These are phyloP conservation scores for Matsumyia berberina DNA, from an alignment of 2,888 invertebrate genomes.

Conservation along the genomic window DNA sequence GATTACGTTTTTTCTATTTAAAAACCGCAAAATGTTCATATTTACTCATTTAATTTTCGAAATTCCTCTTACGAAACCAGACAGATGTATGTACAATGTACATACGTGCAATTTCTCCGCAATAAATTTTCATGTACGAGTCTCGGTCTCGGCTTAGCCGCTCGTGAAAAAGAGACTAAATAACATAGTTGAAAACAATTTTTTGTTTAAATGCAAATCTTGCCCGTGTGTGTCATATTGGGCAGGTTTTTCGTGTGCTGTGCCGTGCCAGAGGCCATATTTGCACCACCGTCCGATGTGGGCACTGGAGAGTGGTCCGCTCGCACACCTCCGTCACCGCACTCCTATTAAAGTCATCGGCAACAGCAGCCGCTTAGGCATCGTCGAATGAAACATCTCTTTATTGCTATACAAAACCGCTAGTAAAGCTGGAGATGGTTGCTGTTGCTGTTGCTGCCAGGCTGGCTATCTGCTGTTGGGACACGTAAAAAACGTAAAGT, in stretches of 20 bases:
- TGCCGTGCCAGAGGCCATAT: slow-evolving; percentile 36
- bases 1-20: slow-evolving; percentile 12
- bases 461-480: slow-evolving; percentile 53
- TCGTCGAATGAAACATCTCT: slow-evolving; percentile 60
- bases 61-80: slow-evolving; percentile 55
- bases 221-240: slow-evolving; percentile 55
- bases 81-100: no score
- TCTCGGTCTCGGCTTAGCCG: slow-evolving; percentile 30
- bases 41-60: slow-evolving; percentile 60
- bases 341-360: slow-evolving; percentile 62
- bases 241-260: slow-evolving; percentile 49
- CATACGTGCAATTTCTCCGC: slow-evolving; percentile 47
- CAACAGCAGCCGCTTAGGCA: slow-evolving; percentile 38
- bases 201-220: slow-evolving; percentile 62
- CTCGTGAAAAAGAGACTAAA: slow-evolving; percentile 55
- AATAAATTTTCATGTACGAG: slow-evolving; percentile 29
- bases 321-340: slow-evolving; percentile 54
- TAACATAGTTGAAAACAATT: slow-evolving; percentile 48
- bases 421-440: slow-evolving; percentile 33
- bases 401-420: slow-evolving; percentile 64
- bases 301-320: slow-evolving; percentile 44
- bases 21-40: slow-evolving; percentile 56
- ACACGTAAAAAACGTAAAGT: slow-evolving; percentile 58
- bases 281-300: slow-evolving; percentile 31
- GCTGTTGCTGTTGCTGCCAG: slow-evolving; percentile 36